Conservation (phyloP, 2,888 invertebrate species). For the Bellardia bayeri region DNA sequence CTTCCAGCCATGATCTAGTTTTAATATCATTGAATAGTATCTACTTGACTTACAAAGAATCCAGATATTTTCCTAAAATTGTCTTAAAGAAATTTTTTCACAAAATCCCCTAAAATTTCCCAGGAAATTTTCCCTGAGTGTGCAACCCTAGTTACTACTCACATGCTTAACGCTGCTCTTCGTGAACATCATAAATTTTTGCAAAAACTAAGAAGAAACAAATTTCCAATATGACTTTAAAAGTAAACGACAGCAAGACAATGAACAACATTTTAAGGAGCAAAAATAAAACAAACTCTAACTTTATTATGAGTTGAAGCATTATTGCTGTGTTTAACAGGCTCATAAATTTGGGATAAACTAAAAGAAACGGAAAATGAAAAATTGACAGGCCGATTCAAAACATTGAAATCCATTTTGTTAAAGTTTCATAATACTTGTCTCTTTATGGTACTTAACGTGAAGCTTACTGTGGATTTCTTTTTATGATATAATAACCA, state of each 20-base stretch:
- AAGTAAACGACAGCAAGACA: slow-evolving; percentile 10
- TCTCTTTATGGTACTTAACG: too few relatives aligned
- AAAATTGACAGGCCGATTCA: too few relatives aligned
- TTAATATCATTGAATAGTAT: too few relatives aligned
- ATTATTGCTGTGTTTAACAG: neutral
- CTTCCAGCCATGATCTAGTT: too few relatives aligned
- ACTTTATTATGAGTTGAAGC: neutral
- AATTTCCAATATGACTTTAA: slow-evolving; percentile 15
- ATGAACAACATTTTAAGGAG: neutral
- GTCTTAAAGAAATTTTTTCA: too few relatives aligned
- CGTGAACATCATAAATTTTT: slow-evolving; percentile 34
- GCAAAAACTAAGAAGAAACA: neutral
- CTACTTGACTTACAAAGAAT: too few relatives aligned
- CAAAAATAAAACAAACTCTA: neutral
- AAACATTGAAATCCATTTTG: too few relatives aligned
- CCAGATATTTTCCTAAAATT: too few relatives aligned
- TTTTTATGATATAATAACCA: too few relatives aligned
- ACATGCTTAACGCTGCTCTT: slow-evolving; percentile 15
- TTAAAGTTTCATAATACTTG: too few relatives aligned
- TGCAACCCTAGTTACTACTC: neutral
- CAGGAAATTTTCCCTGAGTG: neutral
- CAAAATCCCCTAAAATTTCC: too few relatives aligned
- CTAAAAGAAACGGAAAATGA: neutral
- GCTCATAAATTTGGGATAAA: neutral
- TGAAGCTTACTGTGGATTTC: too few relatives aligned